phyloP scores from a whole-genome alignment of 2,888 invertebrate species.

The Chrysolina oricalcia region DNA sequence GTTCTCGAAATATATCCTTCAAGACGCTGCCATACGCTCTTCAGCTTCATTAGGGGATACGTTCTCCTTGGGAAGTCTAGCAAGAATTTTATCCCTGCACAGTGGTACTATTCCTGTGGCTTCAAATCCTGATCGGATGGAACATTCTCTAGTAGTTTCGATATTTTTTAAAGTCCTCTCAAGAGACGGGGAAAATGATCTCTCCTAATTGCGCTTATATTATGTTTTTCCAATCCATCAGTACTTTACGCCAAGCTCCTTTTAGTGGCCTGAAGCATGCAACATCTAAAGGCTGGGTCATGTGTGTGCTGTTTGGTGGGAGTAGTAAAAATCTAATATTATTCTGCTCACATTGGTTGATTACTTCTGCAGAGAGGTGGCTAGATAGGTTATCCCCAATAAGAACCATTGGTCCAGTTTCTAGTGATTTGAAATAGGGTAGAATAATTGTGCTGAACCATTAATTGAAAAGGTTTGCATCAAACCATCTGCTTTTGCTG shows the following conservation, averaged over 20 bases:
- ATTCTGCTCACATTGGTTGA: conserved; percentile 58
- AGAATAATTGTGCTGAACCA: not conserved
- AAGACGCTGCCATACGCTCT: not conserved
- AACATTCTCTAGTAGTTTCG: too few relatives aligned
- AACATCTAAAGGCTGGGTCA: conserved; percentile 57
- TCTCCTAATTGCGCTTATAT: too few relatives aligned
- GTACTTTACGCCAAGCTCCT: too few relatives aligned
- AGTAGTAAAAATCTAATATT: conserved; percentile 59
- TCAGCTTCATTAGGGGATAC: not conserved
- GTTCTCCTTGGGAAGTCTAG: not conserved
- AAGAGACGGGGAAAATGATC: too few relatives aligned
- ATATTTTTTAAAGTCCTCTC: too few relatives aligned
- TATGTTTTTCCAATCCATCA: too few relatives aligned
- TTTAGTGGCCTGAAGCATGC: conserved; percentile 17
- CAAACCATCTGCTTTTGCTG: not conserved
- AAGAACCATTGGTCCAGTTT: conserved; percentile 49
- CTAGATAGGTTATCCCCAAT: conserved; percentile 62
- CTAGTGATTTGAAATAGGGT: not conserved
- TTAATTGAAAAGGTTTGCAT: not conserved
- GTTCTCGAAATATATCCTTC: not conserved
- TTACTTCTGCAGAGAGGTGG: conserved; percentile 55
- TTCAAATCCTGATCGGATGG: too few relatives aligned
- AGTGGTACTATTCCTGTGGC: too few relatives aligned
- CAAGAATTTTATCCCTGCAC: too few relatives aligned
- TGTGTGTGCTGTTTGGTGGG: conserved; percentile 57